Evolutionary conservation across 2,888 invertebrate species (phyloP).

Genomic region (Xestoiulus laeticollis): DNA sequence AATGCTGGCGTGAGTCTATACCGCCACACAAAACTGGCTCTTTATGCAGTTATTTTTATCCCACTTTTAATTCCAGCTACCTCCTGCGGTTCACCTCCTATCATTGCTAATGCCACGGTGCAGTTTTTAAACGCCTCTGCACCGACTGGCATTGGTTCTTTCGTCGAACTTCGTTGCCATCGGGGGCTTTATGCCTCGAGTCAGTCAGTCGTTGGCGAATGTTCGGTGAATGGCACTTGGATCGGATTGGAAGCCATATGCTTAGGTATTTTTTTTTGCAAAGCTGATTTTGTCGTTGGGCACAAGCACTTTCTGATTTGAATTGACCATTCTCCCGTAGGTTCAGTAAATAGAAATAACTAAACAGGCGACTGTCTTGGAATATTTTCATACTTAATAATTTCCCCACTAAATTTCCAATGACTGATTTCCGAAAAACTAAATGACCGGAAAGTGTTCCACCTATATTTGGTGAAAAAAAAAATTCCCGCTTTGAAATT

Average conservation of each 20-base stretch:
- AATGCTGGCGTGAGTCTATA: slow-evolving; percentile 51
- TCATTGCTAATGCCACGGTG: slow-evolving; percentile 31
- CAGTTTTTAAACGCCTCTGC: slow-evolving; percentile 42
- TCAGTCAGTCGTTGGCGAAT: background rate
- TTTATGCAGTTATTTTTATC: background rate
- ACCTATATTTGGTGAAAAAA: background rate
- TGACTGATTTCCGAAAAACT: too few species aligned
- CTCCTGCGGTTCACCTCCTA: slow-evolving; percentile 46
- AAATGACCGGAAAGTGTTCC: too few species aligned
- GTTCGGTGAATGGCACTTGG: slow-evolving; percentile 48
- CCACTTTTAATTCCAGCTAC: slow-evolving; percentile 45
- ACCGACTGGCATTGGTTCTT: slow-evolving; percentile 42
- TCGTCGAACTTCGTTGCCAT: slow-evolving; percentile 47
- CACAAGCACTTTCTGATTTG: background rate
- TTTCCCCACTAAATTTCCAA: too few species aligned
- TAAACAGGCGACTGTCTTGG: too few species aligned
- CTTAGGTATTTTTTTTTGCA: slow-evolving; percentile 12
- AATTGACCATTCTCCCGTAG: too few species aligned
- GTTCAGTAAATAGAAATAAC: too few species aligned
- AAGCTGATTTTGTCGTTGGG: background rate
- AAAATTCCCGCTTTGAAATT: background rate
- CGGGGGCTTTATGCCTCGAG: background rate
- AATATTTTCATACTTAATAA: too few species aligned
- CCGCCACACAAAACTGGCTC: background rate
- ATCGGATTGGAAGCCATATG: background rate